Conservation (phyloP, 2,888 invertebrate genomes). For the Galerucella pusilla region DNA sequence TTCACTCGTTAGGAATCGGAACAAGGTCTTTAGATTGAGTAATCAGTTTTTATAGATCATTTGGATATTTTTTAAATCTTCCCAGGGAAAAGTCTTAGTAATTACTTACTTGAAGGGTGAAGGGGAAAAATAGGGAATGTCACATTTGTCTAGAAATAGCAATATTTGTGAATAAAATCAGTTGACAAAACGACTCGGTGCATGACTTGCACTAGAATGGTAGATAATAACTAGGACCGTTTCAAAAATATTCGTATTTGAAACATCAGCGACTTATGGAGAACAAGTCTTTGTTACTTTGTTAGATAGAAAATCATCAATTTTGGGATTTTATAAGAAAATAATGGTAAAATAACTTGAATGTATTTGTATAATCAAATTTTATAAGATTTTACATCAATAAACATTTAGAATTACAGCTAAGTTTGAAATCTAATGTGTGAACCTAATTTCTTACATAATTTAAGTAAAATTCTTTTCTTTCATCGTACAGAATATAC, state of each 20-base stretch:
- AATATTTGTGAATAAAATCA: too few species aligned
- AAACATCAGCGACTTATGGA: too few species aligned
- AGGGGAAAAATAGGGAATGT: too few species aligned
- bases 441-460: neutral
- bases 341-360: neutral
- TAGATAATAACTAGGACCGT: too few species aligned
- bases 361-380: neutral
- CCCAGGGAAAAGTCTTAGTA: too few species aligned
- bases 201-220: too few species aligned
- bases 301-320: too few species aligned
- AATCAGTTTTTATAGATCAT: conserved; percentile 19
- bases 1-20: conserved; percentile 23
- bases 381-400: neutral
- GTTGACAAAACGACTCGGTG: too few species aligned
- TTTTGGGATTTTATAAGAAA: neutral
- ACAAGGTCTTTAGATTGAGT: conserved; percentile 26
- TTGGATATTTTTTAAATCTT: neutral
- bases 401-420: neutral
- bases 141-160: too few species aligned
- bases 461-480: conserved; percentile 1
- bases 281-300: too few species aligned
- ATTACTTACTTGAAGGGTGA: too few species aligned
- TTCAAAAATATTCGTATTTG: too few species aligned
- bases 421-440: neutral
- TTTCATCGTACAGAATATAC: neutral